Conservation (phyloP, 1,140 invertebrate genomes). For the Drosophila ananassae region DNA sequence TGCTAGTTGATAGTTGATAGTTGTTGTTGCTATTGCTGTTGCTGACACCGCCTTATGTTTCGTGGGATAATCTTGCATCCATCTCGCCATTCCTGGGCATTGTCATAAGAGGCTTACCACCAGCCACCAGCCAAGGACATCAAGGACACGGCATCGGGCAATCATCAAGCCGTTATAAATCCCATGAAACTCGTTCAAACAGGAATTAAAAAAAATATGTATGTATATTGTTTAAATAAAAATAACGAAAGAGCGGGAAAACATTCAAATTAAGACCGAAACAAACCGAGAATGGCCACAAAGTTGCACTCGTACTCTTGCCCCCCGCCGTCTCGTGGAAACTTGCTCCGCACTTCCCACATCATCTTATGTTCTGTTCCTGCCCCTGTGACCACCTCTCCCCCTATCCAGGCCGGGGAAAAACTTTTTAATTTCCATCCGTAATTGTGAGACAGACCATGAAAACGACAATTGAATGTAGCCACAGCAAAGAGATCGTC, state of each 20-base stretch:
- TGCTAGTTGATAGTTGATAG: background rate
- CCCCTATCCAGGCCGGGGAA: background rate
- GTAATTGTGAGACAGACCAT: constrained; percentile 28
- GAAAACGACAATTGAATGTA: constrained; percentile 31
- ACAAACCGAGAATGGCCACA: constrained; percentile 3
- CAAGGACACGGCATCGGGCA: constrained; percentile 14
- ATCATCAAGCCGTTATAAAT: constrained; percentile 12
- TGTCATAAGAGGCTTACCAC: constrained; percentile 9
- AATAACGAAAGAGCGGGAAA: background rate
- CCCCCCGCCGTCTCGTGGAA: background rate
- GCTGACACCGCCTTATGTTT: constrained; percentile 9
- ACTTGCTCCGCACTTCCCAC: background rate
- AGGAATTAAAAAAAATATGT: no score
- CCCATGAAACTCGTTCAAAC: constrained; percentile 4
- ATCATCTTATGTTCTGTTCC: background rate
- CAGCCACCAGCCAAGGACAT: constrained; percentile 13
- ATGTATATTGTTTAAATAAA: no score
- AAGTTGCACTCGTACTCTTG: background rate
- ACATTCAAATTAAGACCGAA: constrained; percentile 25
- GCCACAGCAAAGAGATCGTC: constrained; percentile 10
- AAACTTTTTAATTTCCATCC: constrained; percentile 34
- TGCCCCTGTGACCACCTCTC: background rate
- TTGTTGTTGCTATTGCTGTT: background rate
- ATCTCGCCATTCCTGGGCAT: background rate
- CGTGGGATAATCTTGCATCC: constrained; percentile 1